A percentile compares a stretch with the other conserved stretches of the same genome.
Conservation (phyloP, 2,113 vertebrate species). For the Pelecanoides urinatrix region DNA sequence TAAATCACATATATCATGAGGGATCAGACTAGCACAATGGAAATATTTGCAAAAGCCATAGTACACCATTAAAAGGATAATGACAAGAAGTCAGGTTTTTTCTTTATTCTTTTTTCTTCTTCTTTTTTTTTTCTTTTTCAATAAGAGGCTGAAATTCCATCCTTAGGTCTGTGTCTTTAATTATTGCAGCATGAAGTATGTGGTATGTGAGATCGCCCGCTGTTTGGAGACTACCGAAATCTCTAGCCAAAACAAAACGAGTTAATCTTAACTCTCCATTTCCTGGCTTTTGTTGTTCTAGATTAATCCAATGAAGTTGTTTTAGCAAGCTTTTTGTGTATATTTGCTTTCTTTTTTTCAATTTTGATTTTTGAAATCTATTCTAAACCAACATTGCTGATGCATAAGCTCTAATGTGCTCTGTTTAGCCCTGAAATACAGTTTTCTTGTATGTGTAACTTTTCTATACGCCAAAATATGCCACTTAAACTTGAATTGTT, state of each 20-base stretch:
- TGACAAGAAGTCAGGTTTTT: background rate
- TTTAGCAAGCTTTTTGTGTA: background rate
- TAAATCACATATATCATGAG: background rate
- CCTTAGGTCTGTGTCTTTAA: background rate
- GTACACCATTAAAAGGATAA: background rate
- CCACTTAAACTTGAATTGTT: background rate
- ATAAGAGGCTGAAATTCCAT: background rate
- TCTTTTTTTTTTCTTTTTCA: too few species aligned
- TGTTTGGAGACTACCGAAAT: background rate
- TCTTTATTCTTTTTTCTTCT: background rate
- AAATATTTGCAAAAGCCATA: background rate
- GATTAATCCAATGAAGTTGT: background rate
- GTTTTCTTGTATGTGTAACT: background rate
- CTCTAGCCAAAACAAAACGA: background rate
- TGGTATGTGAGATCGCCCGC: background rate
- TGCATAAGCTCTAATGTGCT: background rate
- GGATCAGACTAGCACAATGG: background rate
- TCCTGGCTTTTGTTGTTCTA: background rate
- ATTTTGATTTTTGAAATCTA: background rate
- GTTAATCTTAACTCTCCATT: background rate
- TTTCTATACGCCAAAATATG: background rate
- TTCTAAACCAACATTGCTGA: background rate
- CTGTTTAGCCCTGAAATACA: background rate
- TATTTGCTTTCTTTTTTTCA: too few species aligned
- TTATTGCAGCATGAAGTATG: background rate